Evolutionary conservation across 2,113 vertebrate genomes (phyloP), one percentile per base, ranked within the genome.

Genomic region (Tenrec ecaudatus): DNA sequence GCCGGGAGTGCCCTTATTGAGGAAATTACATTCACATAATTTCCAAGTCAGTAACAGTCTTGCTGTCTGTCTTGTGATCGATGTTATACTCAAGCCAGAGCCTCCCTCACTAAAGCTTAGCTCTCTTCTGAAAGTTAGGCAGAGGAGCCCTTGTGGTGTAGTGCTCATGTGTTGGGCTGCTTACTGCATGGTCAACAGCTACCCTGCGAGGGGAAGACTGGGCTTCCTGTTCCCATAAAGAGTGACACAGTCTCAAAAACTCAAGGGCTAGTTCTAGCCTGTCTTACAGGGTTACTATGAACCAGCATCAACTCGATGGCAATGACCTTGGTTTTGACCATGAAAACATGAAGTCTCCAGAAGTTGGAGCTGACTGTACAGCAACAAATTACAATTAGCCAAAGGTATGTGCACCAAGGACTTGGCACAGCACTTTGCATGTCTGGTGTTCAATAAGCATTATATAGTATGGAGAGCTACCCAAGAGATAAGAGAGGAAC

Each of bases 381-480:
- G 33, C 71, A 73, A 22, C n/a, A 9, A 22, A 36, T 19, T 20
- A 36, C 33, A 73, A 23, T 20, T 1, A 73, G 33, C 3, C 25
- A n/a, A 11, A 94, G 87, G 47, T 36, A 11, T 60, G 43, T 68
- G 16, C 7, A 76, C 29, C 19, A 6, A 89, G 40, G 27, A 40
- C 85, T 79, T 95, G 53, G 7, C 64, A 88, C 25, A 86, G 27
- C 66, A 86, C 23, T 29, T 33, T 76, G n/a, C 82, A 88, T 57
- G 38, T 71, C 31, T 79, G 22, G 25, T 69, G 22, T 20, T 90
- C 38, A 81, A 78, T 20, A 89, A 90, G 27, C 11, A 79, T 88
- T 87, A 9, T 90, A 29, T 68, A 88, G 57, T 71, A 95, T 91
- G 33, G 31, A 84, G 80, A 91, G 9, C 53, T 82, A 85, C 16